Evolutionary conservation across 2,113 vertebrate genomes (phyloP), one percentile per base, ranked within the genome.

Genomic region (Limanda limanda): DNA sequence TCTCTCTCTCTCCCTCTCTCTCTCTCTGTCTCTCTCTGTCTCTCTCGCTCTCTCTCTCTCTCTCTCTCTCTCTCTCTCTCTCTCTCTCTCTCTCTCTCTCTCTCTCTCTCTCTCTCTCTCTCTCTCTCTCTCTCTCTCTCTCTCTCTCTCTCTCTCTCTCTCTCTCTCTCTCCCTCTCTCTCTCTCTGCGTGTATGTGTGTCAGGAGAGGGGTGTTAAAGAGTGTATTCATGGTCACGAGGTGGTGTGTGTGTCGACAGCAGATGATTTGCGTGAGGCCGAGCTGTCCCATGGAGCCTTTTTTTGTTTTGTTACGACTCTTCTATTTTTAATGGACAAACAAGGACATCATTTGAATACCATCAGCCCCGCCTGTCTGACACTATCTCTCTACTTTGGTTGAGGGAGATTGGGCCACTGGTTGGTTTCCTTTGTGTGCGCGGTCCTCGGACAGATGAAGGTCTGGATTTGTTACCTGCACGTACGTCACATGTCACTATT

Each of bases 291-390:
- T 8, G 23, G 75, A 85, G 84, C 37, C 66, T 76, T 81, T 51
- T 91, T 91, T 88, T 91, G 85, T 90, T 92, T 90, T 86, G 86
- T 84, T 88, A 71, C 71, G 85, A 83, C 81, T 88, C 79, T 69
- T 83, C 58, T 82, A 74, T 85, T 90, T 88, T 88, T 86, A 81
- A 90, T 92, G 76, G 80, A 86, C 73, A 77, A 70, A 82, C 85
- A 80, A 87, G 83, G 74, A 83, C 68, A 31, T 82, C 1, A 90
- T 91, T 92, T 91, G 79, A 91, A 90, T 92, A 68, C 65, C 81
- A 78, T 69, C 70, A 51, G 25, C 74, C 31, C 60, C 1, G 27
- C 63, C 68, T 71, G 56, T 67, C 81, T 56, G 35, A 14, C 67
- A 76, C 74, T 86, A 66, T 76, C 61, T 69, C 78, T 54, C 18